Evolutionary conservation across 64 coral and sea anemone genomes (phyloP).

Genomic region (Montipora capricornis): DNA sequence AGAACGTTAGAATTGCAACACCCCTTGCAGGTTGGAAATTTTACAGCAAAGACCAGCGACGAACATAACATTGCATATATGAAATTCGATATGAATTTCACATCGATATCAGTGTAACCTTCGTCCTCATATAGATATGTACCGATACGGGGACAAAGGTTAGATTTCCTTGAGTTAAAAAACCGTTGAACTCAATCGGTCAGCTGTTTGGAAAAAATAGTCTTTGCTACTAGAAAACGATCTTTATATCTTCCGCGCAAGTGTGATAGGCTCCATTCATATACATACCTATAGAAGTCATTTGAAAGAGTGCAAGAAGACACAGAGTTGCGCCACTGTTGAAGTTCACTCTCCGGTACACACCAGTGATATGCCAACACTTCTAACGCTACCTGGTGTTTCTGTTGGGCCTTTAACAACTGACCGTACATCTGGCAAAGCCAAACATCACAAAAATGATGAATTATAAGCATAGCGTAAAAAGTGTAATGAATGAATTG

Average conservation of each 20-base stretch:
- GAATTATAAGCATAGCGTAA: too few relatives aligned
- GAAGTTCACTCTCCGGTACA: conserved; percentile 63
- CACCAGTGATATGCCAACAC: conserved; percentile 89
- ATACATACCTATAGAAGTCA: conserved; percentile 77
- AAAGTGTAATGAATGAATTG: background rate
- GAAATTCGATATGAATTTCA: too few relatives aligned
- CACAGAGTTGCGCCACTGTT: background rate
- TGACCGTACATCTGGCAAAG: conserved; percentile 76
- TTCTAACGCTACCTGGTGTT: conserved; percentile 86
- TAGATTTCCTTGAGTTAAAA: too few relatives aligned
- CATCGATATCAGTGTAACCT: too few relatives aligned
- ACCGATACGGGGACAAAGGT: too few relatives aligned
- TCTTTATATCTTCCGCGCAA: background rate
- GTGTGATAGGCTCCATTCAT: background rate
- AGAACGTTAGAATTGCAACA: too few relatives aligned
- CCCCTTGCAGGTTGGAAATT: too few relatives aligned
- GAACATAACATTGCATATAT: too few relatives aligned
- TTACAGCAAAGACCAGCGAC: too few relatives aligned
- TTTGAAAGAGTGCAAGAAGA: background rate
- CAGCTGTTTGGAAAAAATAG: too few relatives aligned
- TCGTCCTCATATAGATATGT: too few relatives aligned
- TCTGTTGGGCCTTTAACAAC: conserved; percentile 80
- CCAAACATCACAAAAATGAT: background rate
- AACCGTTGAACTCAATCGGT: too few relatives aligned
- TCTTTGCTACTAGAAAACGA: background rate